Evolutionary conservation across 2,797 vertebrate genomes (phyloP).

Genomic region (Gastrophryne carolinensis): DNA sequence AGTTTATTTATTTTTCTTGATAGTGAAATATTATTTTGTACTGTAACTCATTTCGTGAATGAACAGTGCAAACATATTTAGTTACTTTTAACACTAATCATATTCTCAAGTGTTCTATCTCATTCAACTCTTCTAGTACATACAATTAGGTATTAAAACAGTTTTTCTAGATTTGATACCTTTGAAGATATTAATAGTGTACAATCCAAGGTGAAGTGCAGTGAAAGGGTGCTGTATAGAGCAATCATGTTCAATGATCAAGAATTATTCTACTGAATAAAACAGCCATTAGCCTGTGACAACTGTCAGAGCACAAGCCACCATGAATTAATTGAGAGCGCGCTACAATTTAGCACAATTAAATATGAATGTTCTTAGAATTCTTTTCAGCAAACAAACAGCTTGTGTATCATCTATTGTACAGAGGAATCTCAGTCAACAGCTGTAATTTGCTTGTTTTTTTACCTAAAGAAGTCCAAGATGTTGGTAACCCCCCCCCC

Average conservation of each 20-base stretch:
- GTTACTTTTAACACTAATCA: no score
- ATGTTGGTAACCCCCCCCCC: no score
- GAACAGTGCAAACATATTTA: no score
- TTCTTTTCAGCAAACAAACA: neutral
- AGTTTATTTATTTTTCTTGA: no score
- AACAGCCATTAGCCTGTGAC: neutral
- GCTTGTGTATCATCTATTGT: neutral
- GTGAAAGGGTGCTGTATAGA: neutral
- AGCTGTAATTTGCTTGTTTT: no score
- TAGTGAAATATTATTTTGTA: no score
- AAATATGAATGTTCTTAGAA: neutral
- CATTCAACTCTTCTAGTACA: no score
- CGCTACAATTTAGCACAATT: neutral
- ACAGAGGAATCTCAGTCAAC: neutral
- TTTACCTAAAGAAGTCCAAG: no score
- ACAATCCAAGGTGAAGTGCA: neutral
- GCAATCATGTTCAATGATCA: constrained; percentile 15
- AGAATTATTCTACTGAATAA: neutral
- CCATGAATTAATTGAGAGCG: neutral
- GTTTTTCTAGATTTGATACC: no score
- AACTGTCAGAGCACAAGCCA: neutral
- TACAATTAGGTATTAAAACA: no score
- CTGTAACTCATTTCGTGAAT: no score
- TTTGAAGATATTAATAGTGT: neutral
- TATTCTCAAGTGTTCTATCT: no score